A percentile compares a stretch with the other conserved stretches of the same genome.
Conservation (phyloP, 2,888 invertebrate genomes). For the Escarpia spicata region DNA sequence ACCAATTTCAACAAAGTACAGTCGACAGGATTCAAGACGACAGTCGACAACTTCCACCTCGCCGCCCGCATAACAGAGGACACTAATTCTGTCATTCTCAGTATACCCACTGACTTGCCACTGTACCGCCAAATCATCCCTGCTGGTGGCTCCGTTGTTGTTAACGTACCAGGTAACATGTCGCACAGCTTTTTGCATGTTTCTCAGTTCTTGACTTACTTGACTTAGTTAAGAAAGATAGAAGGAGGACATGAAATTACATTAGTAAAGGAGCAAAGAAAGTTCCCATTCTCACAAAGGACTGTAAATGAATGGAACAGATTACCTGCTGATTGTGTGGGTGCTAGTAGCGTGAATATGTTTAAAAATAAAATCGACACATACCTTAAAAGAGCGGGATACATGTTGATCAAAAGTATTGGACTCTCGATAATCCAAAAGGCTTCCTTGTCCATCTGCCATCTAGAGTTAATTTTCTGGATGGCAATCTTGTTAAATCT, state of each 20-base stretch:
- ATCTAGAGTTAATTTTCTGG: too few relatives aligned
- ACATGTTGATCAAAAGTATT: too few relatives aligned
- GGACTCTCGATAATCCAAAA: too few relatives aligned
- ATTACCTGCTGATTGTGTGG: too few relatives aligned
- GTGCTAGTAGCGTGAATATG: too few relatives aligned
- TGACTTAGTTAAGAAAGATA: neutral
- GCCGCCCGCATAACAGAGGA: neutral
- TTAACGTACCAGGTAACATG: neutral
- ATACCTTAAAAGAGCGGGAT: too few relatives aligned
- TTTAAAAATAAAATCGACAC: too few relatives aligned
- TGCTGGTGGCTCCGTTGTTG: neutral
- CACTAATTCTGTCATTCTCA: neutral
- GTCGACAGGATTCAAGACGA: neutral
- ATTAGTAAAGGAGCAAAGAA: too few relatives aligned
- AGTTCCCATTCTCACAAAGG: too few relatives aligned
- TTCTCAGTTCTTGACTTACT: neutral
- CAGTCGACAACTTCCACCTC: neutral
- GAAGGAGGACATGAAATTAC: neutral
- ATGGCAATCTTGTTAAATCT: too few relatives aligned
- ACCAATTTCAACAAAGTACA: neutral
- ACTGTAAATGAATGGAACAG: too few relatives aligned
- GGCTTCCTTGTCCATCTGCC: too few relatives aligned
- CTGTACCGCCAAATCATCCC: neutral
- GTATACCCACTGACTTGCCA: neutral
- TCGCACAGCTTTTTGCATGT: neutral